Evolutionary conservation across 2,888 invertebrate genomes (phyloP).

Genomic region (Drymonia ruficornis): DNA sequence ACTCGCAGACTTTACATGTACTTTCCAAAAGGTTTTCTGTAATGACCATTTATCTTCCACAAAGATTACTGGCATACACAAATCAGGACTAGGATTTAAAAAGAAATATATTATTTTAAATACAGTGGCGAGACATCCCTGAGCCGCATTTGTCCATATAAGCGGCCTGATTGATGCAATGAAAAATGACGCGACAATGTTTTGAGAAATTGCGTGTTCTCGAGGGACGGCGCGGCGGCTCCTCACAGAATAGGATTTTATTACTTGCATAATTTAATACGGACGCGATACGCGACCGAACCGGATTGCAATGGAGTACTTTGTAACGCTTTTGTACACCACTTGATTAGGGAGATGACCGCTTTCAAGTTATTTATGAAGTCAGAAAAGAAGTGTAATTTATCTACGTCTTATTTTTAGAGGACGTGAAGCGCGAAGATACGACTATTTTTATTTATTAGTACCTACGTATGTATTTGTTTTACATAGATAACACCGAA

Average conservation of each 20-base stretch:
- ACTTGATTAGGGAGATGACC: constrained; percentile 71
- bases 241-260: constrained; percentile 70
- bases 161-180: constrained; percentile 80
- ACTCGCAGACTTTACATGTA: no score
- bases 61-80: no score
- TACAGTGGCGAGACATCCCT: constrained; percentile 64
- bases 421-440: constrained; percentile 11
- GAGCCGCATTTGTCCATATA: constrained; percentile 48
- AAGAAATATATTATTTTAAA: background rate
- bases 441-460: constrained; percentile 15
- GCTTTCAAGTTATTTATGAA: constrained; percentile 50
- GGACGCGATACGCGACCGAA: constrained; percentile 49
- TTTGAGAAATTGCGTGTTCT: constrained; percentile 78
- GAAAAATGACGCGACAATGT: constrained; percentile 83
- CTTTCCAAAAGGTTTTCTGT: no score
- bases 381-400: constrained; percentile 56
- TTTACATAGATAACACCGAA: no score
- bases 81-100: no score
- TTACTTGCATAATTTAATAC: constrained; percentile 80
- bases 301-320: constrained; percentile 61
- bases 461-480: no score
- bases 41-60: no score
- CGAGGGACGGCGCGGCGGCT: constrained; percentile 63
- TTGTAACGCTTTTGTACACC: constrained; percentile 57
- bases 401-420: constrained; percentile 73